Evolutionary conservation across 2,113 vertebrate genomes (phyloP), one percentile per base, ranked within the genome.

Genomic region (Heterochromis multidens): DNA sequence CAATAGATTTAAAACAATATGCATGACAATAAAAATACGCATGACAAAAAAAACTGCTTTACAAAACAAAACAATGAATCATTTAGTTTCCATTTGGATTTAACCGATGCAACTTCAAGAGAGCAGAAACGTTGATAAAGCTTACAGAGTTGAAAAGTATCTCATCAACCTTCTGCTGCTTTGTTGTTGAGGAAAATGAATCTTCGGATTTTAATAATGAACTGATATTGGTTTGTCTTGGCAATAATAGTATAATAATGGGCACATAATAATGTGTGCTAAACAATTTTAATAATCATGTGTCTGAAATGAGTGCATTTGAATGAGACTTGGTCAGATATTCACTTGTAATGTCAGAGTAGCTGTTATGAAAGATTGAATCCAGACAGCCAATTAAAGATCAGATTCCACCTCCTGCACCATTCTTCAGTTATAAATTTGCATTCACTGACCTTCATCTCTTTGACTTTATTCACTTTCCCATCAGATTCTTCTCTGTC

Each of bases 401-500:
- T 72, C 65, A 72, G 65, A 72, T 7, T 0, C 21, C 72, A 57
- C 57, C 33, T 52, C 19, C 49, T 67, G 27, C 65, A 33, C 23
- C 0, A 63, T 17, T 16, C 46, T 14, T 85, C 1, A 16, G 5
- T 49, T 43, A 11, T 5, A 74, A 6, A 31, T 52, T 54, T 31
- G 9, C 11, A 3, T n/a, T 6, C 67, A 0, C 0, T 5, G 60
- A 82, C 60, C 76, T 62, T 49, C 72, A 57, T 57, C 61, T 56
- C 12, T 54, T 5, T 7, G 0, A 59, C 82, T n/a, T n/a, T 31
- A 13, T 49, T 0, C 7, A 25, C 3, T 7, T 29, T 19, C 8
- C 17, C 2, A 29, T 17, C 60, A 7, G 33, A 14, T 7, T 16
- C 16, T 17, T 79, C 61, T 67, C 79, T 16, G 2, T 7, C 54